Conservation (phyloP, 1,140 invertebrate species). For the Caerostris darwini region DNA sequence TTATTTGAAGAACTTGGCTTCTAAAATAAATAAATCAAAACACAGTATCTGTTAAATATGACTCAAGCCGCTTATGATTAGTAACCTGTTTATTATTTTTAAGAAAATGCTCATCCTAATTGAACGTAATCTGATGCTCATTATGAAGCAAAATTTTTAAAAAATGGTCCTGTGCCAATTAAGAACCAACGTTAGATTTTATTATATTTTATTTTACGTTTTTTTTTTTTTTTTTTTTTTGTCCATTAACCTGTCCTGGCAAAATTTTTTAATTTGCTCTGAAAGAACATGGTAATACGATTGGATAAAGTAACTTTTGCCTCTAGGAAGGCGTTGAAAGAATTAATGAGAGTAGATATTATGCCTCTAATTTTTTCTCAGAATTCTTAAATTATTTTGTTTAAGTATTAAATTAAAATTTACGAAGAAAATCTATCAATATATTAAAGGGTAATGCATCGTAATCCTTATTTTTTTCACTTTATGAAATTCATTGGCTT, state of each 20-base stretch:
- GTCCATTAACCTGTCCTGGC: neutral
- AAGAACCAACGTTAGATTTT: neutral
- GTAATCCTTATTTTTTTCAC: no score
- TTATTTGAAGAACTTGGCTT: neutral
- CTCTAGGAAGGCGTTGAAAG: neutral
- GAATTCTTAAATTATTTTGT: neutral
- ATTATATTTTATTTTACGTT: neutral
- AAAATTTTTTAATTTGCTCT: neutral
- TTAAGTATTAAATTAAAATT: neutral
- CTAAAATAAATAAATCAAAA: neutral
- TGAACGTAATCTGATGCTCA: slow-evolving; percentile 16
- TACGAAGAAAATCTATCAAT: neutral
- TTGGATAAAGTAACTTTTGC: neutral
- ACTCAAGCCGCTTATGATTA: neutral
- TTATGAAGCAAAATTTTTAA: slow-evolving; percentile 8
- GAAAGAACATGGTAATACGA: neutral
- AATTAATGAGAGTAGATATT: neutral
- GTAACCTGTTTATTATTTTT: neutral
- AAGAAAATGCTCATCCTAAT: neutral
- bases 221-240: no score
- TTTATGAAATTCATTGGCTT: no score
- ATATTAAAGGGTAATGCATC: neutral
- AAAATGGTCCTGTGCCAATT: slow-evolving; percentile 30
- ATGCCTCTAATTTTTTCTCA: neutral
- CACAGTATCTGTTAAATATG: neutral